phyloP scores from a whole-genome alignment of 1,140 invertebrate genomes.

The Anastrepha obliqua region DNA sequence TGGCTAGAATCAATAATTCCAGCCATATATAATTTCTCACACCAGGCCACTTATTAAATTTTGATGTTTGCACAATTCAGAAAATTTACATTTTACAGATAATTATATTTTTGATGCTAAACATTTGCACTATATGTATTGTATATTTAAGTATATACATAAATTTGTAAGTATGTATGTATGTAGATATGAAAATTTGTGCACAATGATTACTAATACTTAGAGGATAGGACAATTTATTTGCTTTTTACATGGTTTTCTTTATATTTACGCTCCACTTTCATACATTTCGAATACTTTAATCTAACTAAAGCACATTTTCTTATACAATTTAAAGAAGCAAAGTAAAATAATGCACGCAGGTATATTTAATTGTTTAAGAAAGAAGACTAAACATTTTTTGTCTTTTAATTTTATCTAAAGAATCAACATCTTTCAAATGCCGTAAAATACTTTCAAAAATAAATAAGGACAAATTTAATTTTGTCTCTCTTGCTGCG shows the following conservation, averaged over 20 bases:
- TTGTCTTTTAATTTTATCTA: too few relatives aligned
- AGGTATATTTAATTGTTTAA: too few relatives aligned
- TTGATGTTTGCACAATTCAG: background rate
- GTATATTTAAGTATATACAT: background rate
- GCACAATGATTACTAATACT: background rate
- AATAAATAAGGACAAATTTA: too few relatives aligned
- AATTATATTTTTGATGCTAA: background rate
- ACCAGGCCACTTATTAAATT: background rate
- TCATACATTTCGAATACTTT: background rate
- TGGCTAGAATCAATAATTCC: too few relatives aligned
- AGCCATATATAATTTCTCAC: too few relatives aligned
- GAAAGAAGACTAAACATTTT: too few relatives aligned
- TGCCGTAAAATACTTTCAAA: too few relatives aligned
- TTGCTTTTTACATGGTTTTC: background rate
- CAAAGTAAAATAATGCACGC: too few relatives aligned
- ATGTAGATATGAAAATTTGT: slow-evolving; percentile 1
- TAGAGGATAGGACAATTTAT: background rate
- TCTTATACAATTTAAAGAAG: too few relatives aligned
- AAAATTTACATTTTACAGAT: slow-evolving; percentile 1
- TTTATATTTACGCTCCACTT: background rate
- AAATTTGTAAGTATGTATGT: background rate
- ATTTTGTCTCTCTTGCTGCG: too few relatives aligned
- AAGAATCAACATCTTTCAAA: too few relatives aligned
- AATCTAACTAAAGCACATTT: too few relatives aligned
- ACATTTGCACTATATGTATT: slow-evolving; percentile 41